A percentile compares a stretch with the other conserved stretches of the same genome.
phyloP scores from a whole-genome alignment of 2,888 invertebrate genomes.

The Notodonta ziczac region DNA sequence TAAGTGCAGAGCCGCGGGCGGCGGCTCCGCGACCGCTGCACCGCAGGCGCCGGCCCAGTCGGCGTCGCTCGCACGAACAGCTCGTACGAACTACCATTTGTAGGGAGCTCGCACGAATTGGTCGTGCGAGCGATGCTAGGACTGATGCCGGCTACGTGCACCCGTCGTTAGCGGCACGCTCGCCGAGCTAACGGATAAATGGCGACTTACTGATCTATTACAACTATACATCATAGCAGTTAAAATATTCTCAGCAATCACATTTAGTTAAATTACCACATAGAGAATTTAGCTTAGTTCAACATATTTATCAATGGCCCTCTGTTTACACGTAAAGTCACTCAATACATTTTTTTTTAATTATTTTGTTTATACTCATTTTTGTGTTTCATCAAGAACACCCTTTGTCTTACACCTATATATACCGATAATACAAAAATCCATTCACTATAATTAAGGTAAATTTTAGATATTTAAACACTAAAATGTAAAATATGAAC shows the following conservation, averaged over 20 bases:
- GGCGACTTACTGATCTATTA: constrained; percentile 72
- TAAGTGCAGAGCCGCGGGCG: constrained; percentile 14
- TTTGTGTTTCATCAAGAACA: constrained; percentile 81
- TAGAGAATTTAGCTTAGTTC: constrained; percentile 83
- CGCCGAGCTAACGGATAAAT: constrained; percentile 54
- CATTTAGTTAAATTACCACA: constrained; percentile 82
- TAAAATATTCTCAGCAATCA: constrained; percentile 83
- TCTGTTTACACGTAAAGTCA: constrained; percentile 84
- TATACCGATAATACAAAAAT: constrained; percentile 85
- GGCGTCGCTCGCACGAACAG: too few relatives aligned
- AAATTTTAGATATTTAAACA: constrained; percentile 85
- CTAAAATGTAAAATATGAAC: constrained; percentile 85
- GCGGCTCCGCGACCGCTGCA: too few relatives aligned
- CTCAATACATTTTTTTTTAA: constrained; percentile 79
- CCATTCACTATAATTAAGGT: constrained; percentile 84
- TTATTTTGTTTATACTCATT: constrained; percentile 81
- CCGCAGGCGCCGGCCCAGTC: too few relatives aligned
- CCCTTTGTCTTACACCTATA: constrained; percentile 82
- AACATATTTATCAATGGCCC: constrained; percentile 82
- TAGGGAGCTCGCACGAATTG: not conserved
- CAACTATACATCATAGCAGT: constrained; percentile 78
- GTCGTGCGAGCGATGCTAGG: too few relatives aligned
- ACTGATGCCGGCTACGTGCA: not conserved
- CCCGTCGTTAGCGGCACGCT: constrained; percentile 22
- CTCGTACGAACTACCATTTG: too few relatives aligned